phyloP scores from a whole-genome alignment of 2,113 vertebrate genomes.

The Ameiurus melas region DNA sequence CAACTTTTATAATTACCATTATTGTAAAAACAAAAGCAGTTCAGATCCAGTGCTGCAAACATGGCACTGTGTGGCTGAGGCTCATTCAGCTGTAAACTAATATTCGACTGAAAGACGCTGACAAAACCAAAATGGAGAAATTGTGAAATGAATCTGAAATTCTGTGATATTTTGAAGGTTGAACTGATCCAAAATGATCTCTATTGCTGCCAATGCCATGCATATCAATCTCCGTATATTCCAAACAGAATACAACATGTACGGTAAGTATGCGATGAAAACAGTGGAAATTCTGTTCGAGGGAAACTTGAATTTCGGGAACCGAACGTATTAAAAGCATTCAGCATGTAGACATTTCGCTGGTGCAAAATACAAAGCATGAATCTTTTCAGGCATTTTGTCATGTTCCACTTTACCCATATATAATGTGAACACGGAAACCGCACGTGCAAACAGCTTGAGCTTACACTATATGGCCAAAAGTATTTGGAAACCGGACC shows the following conservation, averaged over 20 bases:
- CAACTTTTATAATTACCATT: neutral
- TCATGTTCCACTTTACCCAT: neutral
- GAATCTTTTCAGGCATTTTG: neutral
- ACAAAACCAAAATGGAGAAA: slow-evolving; percentile 24
- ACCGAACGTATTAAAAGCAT: neutral
- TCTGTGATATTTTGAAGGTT: slow-evolving; percentile 12
- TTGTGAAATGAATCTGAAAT: neutral
- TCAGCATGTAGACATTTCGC: slow-evolving; percentile 2
- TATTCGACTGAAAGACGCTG: slow-evolving; percentile 33
- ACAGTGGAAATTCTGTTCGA: slow-evolving; percentile 63
- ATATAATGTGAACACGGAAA: slow-evolving; percentile 5
- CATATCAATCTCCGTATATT: slow-evolving; percentile 63
- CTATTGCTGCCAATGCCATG: slow-evolving; percentile 70
- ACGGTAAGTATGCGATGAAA: slow-evolving; percentile 71
- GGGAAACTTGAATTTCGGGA: slow-evolving; percentile 56
- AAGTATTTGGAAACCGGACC: neutral
- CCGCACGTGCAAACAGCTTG: slow-evolving; percentile 16
- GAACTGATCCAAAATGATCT: slow-evolving; percentile 50
- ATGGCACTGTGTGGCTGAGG: neutral
- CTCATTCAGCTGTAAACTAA: slow-evolving; percentile 26
- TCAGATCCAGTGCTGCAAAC: neutral
- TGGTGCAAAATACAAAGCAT: slow-evolving; percentile 52
- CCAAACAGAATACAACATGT: slow-evolving; percentile 61
- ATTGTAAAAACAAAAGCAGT: neutral
- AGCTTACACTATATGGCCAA: neutral